Evolutionary conservation across 2,888 invertebrate species (phyloP).

Genomic region (Ophion ellenae): DNA sequence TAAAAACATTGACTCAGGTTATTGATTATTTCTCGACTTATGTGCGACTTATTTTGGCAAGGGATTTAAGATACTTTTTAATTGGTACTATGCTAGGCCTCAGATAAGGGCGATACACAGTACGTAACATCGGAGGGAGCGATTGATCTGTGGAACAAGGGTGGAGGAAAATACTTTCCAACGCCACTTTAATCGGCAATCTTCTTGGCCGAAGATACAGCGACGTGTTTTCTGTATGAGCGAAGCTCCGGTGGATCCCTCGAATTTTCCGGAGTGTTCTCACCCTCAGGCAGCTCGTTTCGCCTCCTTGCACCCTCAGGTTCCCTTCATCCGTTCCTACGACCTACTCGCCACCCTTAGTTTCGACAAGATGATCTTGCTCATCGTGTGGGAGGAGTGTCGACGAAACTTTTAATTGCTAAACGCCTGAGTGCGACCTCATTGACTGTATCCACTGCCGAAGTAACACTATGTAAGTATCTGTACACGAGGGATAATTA

Average conservation of each 20-base stretch:
- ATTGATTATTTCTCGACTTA: too few species aligned
- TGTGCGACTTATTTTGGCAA: too few species aligned
- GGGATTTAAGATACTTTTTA: neutral
- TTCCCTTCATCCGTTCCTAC: constrained; percentile 6
- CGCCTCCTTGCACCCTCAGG: constrained; percentile 21
- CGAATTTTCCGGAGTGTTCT: constrained; percentile 43
- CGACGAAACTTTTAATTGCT: constrained; percentile 82
- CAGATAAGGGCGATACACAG: neutral
- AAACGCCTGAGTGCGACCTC: constrained; percentile 54
- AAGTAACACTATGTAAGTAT: constrained; percentile 32
- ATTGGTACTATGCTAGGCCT: neutral
- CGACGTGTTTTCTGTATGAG: neutral
- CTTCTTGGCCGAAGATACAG: constrained; percentile 68
- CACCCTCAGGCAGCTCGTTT: constrained; percentile 25
- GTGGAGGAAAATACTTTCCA: constrained; percentile 69
- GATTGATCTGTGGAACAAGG: constrained; percentile 40
- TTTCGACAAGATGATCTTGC: constrained; percentile 13
- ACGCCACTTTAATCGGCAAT: constrained; percentile 79
- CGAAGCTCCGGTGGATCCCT: neutral
- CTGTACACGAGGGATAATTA: constrained; percentile 34
- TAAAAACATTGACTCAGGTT: too few species aligned
- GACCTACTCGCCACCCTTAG: neutral
- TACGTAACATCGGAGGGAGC: constrained; percentile 58
- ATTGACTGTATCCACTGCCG: constrained; percentile 57
- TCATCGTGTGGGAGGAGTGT: constrained; percentile 58